Evolutionary conservation across 2,113 vertebrate species (phyloP).

Genomic region (Galeopterus variegatus): DNA sequence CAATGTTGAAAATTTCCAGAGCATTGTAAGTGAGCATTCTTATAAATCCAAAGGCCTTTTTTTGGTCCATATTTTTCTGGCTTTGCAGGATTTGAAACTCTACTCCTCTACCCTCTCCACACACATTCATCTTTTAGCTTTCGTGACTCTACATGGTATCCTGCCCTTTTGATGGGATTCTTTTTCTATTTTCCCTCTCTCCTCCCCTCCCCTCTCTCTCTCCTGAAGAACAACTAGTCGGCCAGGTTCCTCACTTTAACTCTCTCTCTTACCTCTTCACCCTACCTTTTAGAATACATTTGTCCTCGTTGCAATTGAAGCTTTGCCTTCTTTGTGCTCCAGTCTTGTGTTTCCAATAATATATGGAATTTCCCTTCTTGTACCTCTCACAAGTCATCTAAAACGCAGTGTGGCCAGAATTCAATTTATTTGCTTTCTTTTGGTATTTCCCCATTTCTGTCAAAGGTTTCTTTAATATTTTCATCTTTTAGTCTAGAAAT

Average conservation of each 20-base stretch:
- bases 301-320: background rate
- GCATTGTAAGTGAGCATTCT: background rate
- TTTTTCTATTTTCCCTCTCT: background rate
- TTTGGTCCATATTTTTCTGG: background rate
- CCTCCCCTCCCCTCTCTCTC: no score
- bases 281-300: background rate
- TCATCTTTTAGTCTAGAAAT: background rate
- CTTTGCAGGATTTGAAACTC: background rate
- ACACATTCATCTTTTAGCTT: background rate
- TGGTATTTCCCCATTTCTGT: background rate
- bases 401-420: background rate
- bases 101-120: background rate
- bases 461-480: background rate
- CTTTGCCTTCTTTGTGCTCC: background rate
- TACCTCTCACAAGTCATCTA: background rate
- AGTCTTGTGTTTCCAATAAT: background rate
- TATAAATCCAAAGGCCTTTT: background rate
- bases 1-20: background rate
- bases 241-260: background rate
- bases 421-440: slow-evolving; percentile 19
- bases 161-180: background rate
- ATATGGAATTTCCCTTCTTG: background rate
- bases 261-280: background rate
- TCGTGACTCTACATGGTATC: background rate
- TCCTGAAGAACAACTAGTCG: background rate